These are phyloP conservation scores for Xanthorhoe spadicearia DNA, from an alignment of 2,888 invertebrate genomes.

Conservation along the genomic window DNA sequence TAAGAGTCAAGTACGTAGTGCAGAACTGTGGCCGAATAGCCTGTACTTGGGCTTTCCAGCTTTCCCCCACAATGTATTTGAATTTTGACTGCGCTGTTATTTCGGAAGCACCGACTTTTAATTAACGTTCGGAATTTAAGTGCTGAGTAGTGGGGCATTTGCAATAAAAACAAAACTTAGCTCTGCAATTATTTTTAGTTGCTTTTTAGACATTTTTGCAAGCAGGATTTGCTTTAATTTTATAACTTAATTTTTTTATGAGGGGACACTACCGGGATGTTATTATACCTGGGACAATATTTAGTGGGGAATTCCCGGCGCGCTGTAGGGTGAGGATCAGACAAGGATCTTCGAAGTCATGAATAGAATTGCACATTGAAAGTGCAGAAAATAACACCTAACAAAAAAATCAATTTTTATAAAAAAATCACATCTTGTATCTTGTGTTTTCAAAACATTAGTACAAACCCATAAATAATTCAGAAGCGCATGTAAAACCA, in stretches of 20 bases:
- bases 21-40: slow-evolving; percentile 19
- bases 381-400: no score
- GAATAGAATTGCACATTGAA: no score
- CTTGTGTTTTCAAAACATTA: no score
- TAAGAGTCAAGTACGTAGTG: slow-evolving; percentile 1
- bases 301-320: no score
- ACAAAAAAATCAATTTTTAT: no score
- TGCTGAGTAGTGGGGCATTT: background rate
- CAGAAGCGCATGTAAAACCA: slow-evolving; percentile 19
- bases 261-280: no score
- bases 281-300: no score
- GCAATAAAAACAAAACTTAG: background rate
- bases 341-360: no score
- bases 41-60: slow-evolving; percentile 21
- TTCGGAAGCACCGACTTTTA: slow-evolving; percentile 25
- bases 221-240: background rate
- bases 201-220: background rate
- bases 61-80: slow-evolving; percentile 20
- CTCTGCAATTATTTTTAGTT: background rate
- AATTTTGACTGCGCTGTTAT: slow-evolving; percentile 29
- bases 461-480: no score
- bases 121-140: slow-evolving; percentile 25
- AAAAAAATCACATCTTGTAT: no score
- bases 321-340: no score
- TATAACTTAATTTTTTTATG: background rate